phyloP scores from a whole-genome alignment of 2,888 invertebrate genomes.

The Furcula furcula region DNA sequence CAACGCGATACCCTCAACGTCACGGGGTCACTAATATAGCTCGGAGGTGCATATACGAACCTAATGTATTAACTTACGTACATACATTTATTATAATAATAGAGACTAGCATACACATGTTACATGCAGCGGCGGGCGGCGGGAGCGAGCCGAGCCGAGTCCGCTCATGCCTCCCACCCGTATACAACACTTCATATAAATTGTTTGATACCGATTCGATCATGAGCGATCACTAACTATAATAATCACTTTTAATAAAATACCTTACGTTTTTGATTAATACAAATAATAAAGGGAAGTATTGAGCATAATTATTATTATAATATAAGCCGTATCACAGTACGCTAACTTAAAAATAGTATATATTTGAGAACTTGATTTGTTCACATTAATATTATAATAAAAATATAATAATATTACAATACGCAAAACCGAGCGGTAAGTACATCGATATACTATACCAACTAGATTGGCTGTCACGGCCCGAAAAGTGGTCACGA shows the following conservation, averaged over 20 bases:
- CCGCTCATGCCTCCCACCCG: neutral
- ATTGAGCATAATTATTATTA: slow-evolving; percentile 70
- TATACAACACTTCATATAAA: slow-evolving; percentile 10
- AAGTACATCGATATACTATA: too few relatives aligned
- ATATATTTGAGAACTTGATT: slow-evolving; percentile 33
- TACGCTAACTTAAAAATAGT: slow-evolving; percentile 66
- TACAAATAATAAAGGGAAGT: slow-evolving; percentile 50
- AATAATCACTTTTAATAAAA: slow-evolving; percentile 35
- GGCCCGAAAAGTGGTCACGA: too few relatives aligned
- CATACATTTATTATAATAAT: slow-evolving; percentile 60
- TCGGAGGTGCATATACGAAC: slow-evolving; percentile 43
- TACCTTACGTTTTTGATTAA: slow-evolving; percentile 46
- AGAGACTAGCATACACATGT: slow-evolving; percentile 80
- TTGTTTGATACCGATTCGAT: slow-evolving; percentile 17
- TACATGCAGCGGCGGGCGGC: slow-evolving; percentile 24
- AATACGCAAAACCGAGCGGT: slow-evolving; percentile 14
- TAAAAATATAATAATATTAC: slow-evolving; percentile 9
- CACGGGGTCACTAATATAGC: slow-evolving; percentile 58
- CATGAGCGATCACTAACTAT: slow-evolving; percentile 22
- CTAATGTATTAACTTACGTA: slow-evolving; percentile 60
- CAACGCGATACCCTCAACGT: slow-evolving; percentile 50
- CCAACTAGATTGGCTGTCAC: too few relatives aligned
- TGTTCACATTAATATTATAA: slow-evolving; percentile 21
- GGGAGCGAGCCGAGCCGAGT: neutral
- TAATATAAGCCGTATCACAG: slow-evolving; percentile 76